Conservation (phyloP, 2,113 vertebrate genomes). For the Engystomops pustulosus region DNA sequence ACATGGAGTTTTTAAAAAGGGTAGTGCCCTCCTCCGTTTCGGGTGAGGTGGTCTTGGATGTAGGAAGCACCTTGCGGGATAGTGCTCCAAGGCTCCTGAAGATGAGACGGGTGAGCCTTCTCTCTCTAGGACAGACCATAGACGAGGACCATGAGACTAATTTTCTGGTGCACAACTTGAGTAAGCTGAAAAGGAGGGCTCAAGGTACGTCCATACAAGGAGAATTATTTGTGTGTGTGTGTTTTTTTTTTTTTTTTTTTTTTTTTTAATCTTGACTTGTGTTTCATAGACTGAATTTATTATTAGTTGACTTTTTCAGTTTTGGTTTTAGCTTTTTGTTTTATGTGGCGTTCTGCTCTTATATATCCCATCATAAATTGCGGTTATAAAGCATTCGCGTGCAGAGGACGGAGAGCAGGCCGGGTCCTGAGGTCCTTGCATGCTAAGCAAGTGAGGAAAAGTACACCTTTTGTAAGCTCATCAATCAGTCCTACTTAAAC, state of each 20-base stretch:
- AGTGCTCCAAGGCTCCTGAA: constrained; percentile 82
- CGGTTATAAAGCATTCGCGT: constrained; percentile 1
- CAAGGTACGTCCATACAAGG: constrained; percentile 42
- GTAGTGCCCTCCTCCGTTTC: constrained; percentile 80
- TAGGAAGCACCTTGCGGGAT: constrained; percentile 67
- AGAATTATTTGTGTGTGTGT: neutral
- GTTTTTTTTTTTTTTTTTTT: neutral
- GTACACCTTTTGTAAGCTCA: constrained; percentile 57
- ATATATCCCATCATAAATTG: neutral
- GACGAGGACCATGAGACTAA: constrained; percentile 69
- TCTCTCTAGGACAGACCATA: constrained; percentile 80
- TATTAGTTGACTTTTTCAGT: neutral
- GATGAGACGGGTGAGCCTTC: constrained; percentile 80
- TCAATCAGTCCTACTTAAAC: constrained; percentile 53
- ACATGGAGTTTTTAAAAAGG: constrained; percentile 93
- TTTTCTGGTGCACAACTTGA: constrained; percentile 46
- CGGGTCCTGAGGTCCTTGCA: neutral
- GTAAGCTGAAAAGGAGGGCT: constrained; percentile 57
- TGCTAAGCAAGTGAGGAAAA: constrained; percentile 40
- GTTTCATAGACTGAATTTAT: neutral
- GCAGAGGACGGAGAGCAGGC: neutral
- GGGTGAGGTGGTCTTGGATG: constrained; percentile 77
- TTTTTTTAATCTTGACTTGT: too few species aligned
- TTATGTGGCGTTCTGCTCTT: neutral
- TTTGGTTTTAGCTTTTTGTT: neutral